A percentile compares a stretch with the other conserved stretches of the same genome.
These are phyloP conservation scores for Anguilla rostrata DNA, from an alignment of 2,113 vertebrate species.

Conservation along the genomic window DNA sequence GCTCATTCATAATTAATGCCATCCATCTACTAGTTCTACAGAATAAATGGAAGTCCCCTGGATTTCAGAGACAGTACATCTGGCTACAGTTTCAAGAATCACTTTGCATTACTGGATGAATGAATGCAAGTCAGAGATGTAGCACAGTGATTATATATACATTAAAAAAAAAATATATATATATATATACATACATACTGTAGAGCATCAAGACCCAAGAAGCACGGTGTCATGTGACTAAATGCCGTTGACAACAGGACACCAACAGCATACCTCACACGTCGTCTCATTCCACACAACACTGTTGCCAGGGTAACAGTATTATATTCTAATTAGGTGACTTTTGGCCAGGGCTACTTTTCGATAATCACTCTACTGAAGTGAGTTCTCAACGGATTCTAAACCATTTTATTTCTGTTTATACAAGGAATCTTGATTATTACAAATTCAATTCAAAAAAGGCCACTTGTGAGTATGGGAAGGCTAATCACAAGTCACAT, in stretches of 20 bases:
- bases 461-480: neutral
- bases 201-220: no score
- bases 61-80: neutral
- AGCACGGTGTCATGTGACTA: conserved; percentile 39
- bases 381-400: neutral
- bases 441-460: neutral
- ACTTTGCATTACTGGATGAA: neutral
- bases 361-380: neutral
- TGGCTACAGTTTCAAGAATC: neutral
- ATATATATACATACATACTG: neutral
- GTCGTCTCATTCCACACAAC: conserved; percentile 39
- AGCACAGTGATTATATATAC: neutral
- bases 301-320: neutral
- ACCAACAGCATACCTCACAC: conserved; percentile 36
- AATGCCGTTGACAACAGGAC: conserved; percentile 20
- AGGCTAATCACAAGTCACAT: neutral
- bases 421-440: neutral
- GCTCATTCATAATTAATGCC: conserved; percentile 1
- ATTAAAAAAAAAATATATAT: neutral
- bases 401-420: neutral
- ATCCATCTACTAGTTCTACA: neutral
- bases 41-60: neutral
- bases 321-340: conserved; percentile 20
- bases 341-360: conserved; percentile 22
- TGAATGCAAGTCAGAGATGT: neutral